Percentiles rank a stretch among this genome's conserved stretches.
Evolutionary conservation across 2,113 vertebrate genomes (phyloP).

Genomic region (Mirounga angustirostris): DNA sequence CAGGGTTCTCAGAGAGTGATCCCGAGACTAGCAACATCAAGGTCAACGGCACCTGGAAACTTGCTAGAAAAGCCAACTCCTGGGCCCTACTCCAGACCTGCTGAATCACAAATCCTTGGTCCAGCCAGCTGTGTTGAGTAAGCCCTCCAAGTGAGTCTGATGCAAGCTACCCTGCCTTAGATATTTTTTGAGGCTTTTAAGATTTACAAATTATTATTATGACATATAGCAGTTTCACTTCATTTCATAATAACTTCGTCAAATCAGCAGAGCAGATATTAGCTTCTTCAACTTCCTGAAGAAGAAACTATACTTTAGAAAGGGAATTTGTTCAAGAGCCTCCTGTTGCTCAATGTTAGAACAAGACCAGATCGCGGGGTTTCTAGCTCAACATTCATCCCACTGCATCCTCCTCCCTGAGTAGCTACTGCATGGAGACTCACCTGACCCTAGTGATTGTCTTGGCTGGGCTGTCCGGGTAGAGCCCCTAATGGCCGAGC

Average conservation of each 20-base stretch:
- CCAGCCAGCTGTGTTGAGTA: background rate
- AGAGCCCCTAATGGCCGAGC: background rate
- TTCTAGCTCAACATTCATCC: background rate
- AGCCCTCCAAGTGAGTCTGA: background rate
- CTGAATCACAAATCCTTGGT: background rate
- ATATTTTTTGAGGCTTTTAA: background rate
- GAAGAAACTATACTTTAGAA: background rate
- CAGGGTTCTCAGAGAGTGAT: background rate
- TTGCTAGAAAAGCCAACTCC: background rate
- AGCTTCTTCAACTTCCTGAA: background rate
- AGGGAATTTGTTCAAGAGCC: background rate
- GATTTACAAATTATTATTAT: background rate
- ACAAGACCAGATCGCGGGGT: background rate
- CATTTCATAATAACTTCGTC: background rate
- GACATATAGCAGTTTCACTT: background rate
- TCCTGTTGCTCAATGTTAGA: background rate
- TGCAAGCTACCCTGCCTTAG: background rate
- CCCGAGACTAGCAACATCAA: background rate
- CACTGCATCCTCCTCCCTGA: fast-evolving
- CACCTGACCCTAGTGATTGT: background rate
- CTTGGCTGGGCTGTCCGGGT: no score
- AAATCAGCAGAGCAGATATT: background rate
- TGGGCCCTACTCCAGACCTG: fast-evolving
- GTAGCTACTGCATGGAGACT: background rate
- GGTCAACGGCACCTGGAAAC: background rate